These are phyloP conservation scores for Pagetopsis macropterus DNA, from an alignment of 2,797 vertebrate species.

Conservation along the genomic window DNA sequence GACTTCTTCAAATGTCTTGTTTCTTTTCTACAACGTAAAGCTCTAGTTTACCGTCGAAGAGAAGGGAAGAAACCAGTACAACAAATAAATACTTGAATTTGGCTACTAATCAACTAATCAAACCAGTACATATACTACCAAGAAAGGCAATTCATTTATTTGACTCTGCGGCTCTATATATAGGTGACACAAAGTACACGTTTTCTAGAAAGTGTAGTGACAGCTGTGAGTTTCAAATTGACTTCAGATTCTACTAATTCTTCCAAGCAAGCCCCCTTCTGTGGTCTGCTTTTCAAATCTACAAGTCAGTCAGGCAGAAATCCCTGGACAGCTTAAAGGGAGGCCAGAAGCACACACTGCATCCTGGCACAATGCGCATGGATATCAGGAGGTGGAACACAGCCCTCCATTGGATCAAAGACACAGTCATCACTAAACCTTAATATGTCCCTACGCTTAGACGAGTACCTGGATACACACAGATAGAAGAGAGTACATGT, in stretches of 20 bases:
- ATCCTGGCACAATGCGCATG: slow-evolving; percentile 52
- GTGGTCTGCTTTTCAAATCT: slow-evolving; percentile 75
- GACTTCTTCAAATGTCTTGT: too few species aligned
- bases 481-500: neutral
- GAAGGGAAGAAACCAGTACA: too few species aligned
- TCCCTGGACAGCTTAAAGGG: slow-evolving; percentile 54
- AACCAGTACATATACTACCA: too few species aligned
- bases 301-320: slow-evolving; percentile 85
- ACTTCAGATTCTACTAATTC: slow-evolving; percentile 73
- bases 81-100: too few species aligned
- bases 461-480: neutral
- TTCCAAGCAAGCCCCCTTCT: slow-evolving; percentile 65
- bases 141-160: too few species aligned
- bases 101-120: too few species aligned
- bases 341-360: slow-evolving; percentile 40
- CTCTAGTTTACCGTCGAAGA: too few species aligned
- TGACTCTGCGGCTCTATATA: too few species aligned
- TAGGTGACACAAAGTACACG: neutral
- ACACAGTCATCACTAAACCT: slow-evolving; percentile 13
- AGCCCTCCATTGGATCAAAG: slow-evolving; percentile 42
- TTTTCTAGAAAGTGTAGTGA: neutral
- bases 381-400: slow-evolving; percentile 51
- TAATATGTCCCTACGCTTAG: neutral
- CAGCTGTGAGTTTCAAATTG: slow-evolving; percentile 31
- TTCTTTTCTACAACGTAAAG: too few species aligned